These are phyloP conservation scores for Psittacula derbiana DNA, from an alignment of 2,797 vertebrate species.

Conservation along the genomic window DNA sequence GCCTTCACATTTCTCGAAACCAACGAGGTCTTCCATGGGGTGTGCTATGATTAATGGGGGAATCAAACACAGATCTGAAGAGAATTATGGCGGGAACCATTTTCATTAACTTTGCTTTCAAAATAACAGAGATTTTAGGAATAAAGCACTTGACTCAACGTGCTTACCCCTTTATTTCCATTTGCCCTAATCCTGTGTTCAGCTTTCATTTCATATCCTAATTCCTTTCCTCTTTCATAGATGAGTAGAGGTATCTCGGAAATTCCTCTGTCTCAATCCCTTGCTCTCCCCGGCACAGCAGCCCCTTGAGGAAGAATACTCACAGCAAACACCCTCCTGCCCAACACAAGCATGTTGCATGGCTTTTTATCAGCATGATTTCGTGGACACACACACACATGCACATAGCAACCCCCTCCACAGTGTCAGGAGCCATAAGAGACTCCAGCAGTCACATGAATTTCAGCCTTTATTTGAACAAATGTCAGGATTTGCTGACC, in stretches of 20 bases:
- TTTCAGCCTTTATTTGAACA: not conserved
- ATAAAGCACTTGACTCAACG: not conserved
- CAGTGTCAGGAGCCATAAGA: not conserved
- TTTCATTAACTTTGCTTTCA: not conserved
- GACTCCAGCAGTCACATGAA: not conserved
- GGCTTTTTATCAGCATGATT: accelerated
- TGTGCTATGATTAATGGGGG: not conserved
- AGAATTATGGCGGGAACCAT: not conserved
- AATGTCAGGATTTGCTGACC: not conserved
- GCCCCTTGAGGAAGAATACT: not conserved
- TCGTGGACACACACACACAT: accelerated
- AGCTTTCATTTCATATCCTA: not conserved
- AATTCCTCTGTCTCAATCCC: not conserved
- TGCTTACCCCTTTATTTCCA: not conserved
- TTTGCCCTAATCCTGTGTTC: not conserved
- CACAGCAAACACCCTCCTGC: not conserved
- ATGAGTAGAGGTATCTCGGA: not conserved
- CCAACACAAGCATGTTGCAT: accelerated
- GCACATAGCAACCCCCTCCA: accelerated
- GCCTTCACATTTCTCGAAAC: not conserved
- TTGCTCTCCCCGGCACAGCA: not conserved
- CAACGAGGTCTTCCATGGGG: not conserved
- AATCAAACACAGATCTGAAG: not conserved
- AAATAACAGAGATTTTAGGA: not conserved
- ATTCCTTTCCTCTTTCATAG: not conserved